These are phyloP conservation scores for Ibycter americanus DNA, from an alignment of 2,797 vertebrate genomes.

Conservation along the genomic window DNA sequence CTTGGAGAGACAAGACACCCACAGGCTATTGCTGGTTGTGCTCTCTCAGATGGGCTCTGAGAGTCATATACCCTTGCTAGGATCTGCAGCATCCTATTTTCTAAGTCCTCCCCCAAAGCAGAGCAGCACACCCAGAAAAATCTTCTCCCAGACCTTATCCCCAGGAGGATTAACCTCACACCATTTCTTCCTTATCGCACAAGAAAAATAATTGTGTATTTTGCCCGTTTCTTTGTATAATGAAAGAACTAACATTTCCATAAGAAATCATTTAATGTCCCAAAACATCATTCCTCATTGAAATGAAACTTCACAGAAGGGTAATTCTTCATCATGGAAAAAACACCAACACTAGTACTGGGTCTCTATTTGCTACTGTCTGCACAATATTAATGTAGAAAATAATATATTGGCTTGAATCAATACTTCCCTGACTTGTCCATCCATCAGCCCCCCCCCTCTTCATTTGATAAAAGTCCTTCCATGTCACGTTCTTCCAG, in stretches of 20 bases:
- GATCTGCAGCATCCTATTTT: fast-evolving
- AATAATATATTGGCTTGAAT: slow-evolving; percentile 70
- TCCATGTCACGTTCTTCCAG: slow-evolving; percentile 41
- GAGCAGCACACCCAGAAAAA: not conserved
- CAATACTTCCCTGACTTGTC: slow-evolving; percentile 63
- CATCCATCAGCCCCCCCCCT: slow-evolving; percentile 48
- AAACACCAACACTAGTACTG: not conserved
- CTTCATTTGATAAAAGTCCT: slow-evolving; percentile 62
- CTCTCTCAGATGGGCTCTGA: not conserved
- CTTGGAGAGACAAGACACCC: not conserved
- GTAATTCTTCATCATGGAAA: slow-evolving; percentile 21
- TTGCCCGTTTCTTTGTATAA: not conserved
- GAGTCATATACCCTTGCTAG: fast-evolving
- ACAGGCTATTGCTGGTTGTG: not conserved
- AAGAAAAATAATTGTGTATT: not conserved
- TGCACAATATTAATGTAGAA: slow-evolving; percentile 60
- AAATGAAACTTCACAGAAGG: not conserved
- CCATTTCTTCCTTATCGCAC: not conserved
- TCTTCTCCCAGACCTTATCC: not conserved
- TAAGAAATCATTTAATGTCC: not conserved
- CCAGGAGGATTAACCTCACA: not conserved
- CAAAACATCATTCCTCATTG: not conserved
- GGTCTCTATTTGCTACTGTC: slow-evolving; percentile 51
- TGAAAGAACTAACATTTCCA: slow-evolving; percentile 1
- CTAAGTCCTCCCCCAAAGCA: not conserved